Conservation (phyloP, 2,797 vertebrate species). For the Staurois parvus region DNA sequence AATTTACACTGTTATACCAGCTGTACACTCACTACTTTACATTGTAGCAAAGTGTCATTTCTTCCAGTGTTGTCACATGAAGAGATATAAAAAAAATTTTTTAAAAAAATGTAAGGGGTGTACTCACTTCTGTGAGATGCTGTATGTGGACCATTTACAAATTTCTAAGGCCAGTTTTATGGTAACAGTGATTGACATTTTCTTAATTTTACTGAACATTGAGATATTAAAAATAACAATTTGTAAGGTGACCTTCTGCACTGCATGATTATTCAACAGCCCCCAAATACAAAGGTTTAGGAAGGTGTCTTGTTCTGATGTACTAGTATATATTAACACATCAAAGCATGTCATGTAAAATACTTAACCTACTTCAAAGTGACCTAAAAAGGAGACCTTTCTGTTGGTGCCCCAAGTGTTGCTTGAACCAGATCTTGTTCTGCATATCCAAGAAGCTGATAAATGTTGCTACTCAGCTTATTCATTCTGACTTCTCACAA, state of each 20-base stretch:
- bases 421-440: slow-evolving; percentile 17
- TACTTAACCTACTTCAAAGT: slow-evolving; percentile 18
- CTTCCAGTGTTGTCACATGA: too few relatives aligned
- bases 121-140: too few relatives aligned
- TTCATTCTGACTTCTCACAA: slow-evolving; percentile 20
- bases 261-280: slow-evolving; percentile 6
- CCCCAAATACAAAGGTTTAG: background rate
- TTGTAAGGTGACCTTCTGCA: background rate
- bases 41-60: too few relatives aligned
- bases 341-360: slow-evolving; percentile 34
- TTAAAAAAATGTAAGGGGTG: too few relatives aligned
- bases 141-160: background rate
- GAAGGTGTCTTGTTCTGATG: slow-evolving; percentile 7
- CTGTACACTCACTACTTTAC: too few relatives aligned
- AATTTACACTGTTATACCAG: too few relatives aligned
- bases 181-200: background rate
- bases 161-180: background rate
- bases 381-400: slow-evolving; percentile 10
- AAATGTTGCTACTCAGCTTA: slow-evolving; percentile 18
- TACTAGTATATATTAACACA: slow-evolving; percentile 16
- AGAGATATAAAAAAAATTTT: too few relatives aligned
- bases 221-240: background rate
- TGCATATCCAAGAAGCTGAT: slow-evolving; percentile 28
- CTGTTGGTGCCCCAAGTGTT: slow-evolving; percentile 24
- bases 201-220: background rate